phyloP scores from a whole-genome alignment of 2,888 invertebrate genomes.

The Cyaniris semiargus region DNA sequence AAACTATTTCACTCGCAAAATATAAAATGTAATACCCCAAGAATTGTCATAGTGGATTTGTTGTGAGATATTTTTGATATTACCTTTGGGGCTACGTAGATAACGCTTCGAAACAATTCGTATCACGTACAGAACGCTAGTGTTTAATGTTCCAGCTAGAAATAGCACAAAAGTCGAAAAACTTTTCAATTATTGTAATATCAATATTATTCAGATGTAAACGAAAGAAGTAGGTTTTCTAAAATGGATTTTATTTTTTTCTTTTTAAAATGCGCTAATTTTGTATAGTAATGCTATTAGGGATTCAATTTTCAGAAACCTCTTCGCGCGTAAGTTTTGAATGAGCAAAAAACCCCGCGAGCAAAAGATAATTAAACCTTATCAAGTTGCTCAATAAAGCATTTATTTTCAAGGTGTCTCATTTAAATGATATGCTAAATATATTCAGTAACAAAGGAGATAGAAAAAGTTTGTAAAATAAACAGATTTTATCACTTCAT shows the following conservation, averaged over 20 bases:
- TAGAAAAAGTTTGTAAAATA: conserved; percentile 30
- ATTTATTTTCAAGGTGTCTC: neutral
- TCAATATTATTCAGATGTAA: no score
- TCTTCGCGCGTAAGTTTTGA: neutral
- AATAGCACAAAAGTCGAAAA: neutral
- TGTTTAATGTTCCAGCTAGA: neutral
- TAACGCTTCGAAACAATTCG: conserved; percentile 14
- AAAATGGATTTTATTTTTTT: no score
- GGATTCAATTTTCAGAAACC: neutral
- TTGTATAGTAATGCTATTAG: no score
- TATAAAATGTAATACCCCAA: conserved; percentile 29
- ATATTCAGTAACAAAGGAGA: conserved; percentile 19
- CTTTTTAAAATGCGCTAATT: no score
- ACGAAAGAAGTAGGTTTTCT: no score
- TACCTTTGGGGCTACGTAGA: conserved; percentile 9
- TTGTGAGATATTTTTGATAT: conserved; percentile 21
- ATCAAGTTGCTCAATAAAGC: conserved; percentile 15
- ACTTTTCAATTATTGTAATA: neutral
- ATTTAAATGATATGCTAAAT: conserved; percentile 16
- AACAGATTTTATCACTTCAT: conserved; percentile 33
- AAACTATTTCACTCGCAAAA: conserved; percentile 29
- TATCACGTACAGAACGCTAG: neutral
- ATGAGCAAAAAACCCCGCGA: neutral
- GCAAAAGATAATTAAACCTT: neutral
- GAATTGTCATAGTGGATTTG: conserved; percentile 32